These are phyloP conservation scores for Eristalis arbustorum DNA, from an alignment of 2,888 invertebrate genomes.

Conservation along the genomic window DNA sequence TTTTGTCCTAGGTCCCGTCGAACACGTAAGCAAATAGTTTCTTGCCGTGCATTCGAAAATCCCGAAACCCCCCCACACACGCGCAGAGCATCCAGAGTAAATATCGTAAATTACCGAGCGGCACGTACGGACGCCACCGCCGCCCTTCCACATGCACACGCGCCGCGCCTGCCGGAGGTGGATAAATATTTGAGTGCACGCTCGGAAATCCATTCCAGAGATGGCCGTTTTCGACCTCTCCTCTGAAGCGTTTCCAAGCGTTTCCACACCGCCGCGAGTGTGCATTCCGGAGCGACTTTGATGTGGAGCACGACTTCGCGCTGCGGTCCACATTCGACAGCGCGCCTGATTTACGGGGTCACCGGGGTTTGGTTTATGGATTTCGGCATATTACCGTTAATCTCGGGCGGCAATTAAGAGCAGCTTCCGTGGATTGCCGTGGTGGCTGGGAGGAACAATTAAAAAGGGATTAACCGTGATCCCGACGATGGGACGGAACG, in stretches of 20 bases:
- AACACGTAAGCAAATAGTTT: constrained; percentile 70
- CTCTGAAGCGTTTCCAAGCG: neutral
- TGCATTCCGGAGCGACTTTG: constrained; percentile 10
- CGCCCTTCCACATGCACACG: neutral
- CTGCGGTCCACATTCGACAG: constrained; percentile 5
- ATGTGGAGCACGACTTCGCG: constrained; percentile 10
- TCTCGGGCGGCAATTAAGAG: constrained; percentile 48
- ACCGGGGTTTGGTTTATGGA: neutral
- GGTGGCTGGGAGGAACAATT: constrained; percentile 52
- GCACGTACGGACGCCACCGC: constrained; percentile 52
- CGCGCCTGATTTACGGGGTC: constrained; percentile 37
- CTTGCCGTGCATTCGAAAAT: constrained; percentile 57
- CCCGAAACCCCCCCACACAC: constrained; percentile 37
- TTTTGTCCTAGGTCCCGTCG: constrained; percentile 46
- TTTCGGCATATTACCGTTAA: constrained; percentile 46
- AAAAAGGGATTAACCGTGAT: constrained; percentile 56
- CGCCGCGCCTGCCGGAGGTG: neutral
- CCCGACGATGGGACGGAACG: neutral
- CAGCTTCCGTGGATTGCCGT: constrained; percentile 21
- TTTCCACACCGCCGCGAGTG: neutral
- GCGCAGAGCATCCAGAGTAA: constrained; percentile 23
- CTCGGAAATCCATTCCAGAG: constrained; percentile 23
- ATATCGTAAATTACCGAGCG: constrained; percentile 65
- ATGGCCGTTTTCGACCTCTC: neutral
- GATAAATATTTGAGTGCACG: constrained; percentile 55